These are phyloP conservation scores for Drusus annulatus DNA, from an alignment of 1,140 invertebrate species.

Conservation along the genomic window DNA sequence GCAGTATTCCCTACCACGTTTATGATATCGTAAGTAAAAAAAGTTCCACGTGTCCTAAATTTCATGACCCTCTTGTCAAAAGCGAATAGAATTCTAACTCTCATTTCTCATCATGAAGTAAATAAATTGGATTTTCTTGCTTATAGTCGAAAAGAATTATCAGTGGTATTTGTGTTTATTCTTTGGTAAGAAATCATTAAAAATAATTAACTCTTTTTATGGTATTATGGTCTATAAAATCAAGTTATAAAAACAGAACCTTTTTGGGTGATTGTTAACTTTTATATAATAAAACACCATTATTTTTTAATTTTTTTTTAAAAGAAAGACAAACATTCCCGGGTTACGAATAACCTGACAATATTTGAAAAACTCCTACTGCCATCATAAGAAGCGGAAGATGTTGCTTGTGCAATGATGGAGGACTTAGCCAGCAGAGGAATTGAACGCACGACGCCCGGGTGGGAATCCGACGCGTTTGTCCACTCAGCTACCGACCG, in stretches of 20 bases:
- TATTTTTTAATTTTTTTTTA: too few species aligned
- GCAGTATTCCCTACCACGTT: constrained; percentile 6
- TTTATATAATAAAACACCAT: too few species aligned
- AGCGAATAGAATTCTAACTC: background rate
- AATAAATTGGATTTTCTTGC: background rate
- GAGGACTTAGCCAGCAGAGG: too few species aligned
- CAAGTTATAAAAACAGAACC: background rate
- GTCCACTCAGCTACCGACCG: too few species aligned
- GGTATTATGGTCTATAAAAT: background rate
- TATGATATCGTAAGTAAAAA: constrained; percentile 14
- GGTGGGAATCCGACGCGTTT: too few species aligned
- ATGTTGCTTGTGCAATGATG: too few species aligned
- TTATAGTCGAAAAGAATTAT: background rate
- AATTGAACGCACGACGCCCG: too few species aligned
- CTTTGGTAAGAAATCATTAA: background rate
- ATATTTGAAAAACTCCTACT: too few species aligned
- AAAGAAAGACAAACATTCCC: too few species aligned
- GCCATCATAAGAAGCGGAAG: too few species aligned
- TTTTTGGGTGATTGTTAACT: background rate
- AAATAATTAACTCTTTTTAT: background rate
- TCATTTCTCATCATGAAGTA: too few species aligned
- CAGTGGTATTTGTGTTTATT: background rate
- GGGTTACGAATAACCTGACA: too few species aligned
- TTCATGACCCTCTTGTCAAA: background rate
- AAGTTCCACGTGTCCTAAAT: constrained; percentile 23